These are phyloP conservation scores for Drosophila stalkeri DNA, from an alignment of 2,888 invertebrate species.

Conservation along the genomic window DNA sequence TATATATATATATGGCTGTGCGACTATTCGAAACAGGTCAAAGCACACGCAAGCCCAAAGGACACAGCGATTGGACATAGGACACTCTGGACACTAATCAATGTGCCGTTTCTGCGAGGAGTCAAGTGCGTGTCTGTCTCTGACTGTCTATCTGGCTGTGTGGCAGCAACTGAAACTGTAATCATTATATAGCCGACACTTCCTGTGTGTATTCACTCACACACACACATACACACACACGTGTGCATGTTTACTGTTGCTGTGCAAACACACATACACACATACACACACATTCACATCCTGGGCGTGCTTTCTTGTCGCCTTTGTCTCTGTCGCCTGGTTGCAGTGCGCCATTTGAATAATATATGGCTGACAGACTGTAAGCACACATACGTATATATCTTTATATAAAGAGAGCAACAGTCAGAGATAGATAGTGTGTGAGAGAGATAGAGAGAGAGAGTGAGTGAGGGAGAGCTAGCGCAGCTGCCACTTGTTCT, in stretches of 20 bases:
- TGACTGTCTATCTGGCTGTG: conserved; percentile 5
- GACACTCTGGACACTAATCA: conserved; percentile 70
- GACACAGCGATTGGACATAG: conserved; percentile 15
- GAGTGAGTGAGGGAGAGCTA: background rate
- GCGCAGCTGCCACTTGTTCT: conserved; percentile 23
- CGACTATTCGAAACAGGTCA: conserved; percentile 31
- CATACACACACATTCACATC: conserved; percentile 26
- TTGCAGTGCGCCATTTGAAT: conserved; percentile 73
- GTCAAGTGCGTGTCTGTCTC: conserved; percentile 47
- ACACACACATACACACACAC: conserved; percentile 10
- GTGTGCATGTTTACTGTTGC: conserved; percentile 37
- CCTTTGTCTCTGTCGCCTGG: conserved; percentile 37
- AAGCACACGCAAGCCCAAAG: conserved; percentile 18
- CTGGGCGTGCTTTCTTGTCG: background rate
- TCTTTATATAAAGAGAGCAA: background rate
- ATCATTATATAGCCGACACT: conserved; percentile 63
- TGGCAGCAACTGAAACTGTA: conserved; percentile 53
- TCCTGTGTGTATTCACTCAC: conserved; percentile 33
- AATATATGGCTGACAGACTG: conserved; percentile 49
- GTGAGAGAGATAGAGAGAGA: background rate
- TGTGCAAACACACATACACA: conserved; percentile 7
- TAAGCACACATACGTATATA: background rate
- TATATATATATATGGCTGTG: background rate
- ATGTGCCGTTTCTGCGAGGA: conserved; percentile 38
- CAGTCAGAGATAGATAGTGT: background rate